Conservation (phyloP, 2,888 invertebrate species). For the Scelioninae gen. 2 region DNA sequence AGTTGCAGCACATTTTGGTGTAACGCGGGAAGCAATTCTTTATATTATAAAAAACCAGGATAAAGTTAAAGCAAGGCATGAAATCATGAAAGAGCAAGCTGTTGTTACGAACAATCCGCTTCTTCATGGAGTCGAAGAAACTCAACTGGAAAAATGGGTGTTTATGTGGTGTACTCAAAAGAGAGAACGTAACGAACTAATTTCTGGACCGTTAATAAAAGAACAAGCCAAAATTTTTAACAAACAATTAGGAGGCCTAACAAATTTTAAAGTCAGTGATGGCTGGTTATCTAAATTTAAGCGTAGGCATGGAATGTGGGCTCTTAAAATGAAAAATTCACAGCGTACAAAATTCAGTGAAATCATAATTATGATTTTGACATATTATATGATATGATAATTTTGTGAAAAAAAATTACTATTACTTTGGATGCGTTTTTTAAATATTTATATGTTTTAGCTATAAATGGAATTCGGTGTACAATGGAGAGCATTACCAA, state of each 20-base stretch:
- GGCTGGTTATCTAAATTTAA: conserved; percentile 41
- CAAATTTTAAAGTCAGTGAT: conserved; percentile 31
- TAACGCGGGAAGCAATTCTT: not conserved
- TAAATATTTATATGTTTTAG: too few species aligned
- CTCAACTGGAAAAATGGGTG: conserved; percentile 11
- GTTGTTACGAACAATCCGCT: conserved; percentile 7
- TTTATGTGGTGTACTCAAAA: conserved; percentile 28
- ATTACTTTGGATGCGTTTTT: conserved; percentile 39
- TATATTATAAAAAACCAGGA: conserved; percentile 12
- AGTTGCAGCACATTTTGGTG: not conserved
- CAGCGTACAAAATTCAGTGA: too few species aligned
- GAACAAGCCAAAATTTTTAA: conserved; percentile 7
- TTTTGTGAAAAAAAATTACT: too few species aligned
- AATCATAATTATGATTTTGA: too few species aligned
- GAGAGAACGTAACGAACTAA: conserved; percentile 9
- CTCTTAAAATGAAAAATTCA: too few species aligned
- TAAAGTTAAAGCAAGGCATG: conserved; percentile 3
- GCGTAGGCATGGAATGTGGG: conserved; percentile 47
- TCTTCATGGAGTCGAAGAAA: conserved; percentile 11
- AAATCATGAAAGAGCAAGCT: conserved; percentile 12
- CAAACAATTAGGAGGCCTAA: conserved; percentile 4
- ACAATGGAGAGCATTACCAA: conserved; percentile 60
- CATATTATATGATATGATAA: too few species aligned
- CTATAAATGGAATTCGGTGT: too few species aligned
- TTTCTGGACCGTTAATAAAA: conserved; percentile 20